These are phyloP conservation scores for Donacobius atricapilla DNA, from an alignment of 2,113 vertebrate species.

Conservation along the genomic window DNA sequence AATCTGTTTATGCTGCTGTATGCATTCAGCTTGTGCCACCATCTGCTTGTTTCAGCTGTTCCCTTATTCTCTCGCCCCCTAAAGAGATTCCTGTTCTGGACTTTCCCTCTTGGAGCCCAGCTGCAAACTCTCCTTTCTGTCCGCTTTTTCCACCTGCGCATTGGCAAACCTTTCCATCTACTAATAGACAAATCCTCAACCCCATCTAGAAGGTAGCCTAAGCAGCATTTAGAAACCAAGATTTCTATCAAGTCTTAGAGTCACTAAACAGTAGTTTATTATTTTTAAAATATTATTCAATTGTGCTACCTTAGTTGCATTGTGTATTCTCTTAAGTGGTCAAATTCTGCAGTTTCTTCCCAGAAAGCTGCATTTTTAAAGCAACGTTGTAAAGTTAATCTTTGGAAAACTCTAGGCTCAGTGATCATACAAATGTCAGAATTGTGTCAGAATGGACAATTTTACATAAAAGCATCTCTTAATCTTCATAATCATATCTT, in stretches of 20 bases:
- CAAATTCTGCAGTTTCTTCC: not conserved
- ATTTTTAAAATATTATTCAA: rapidly evolving
- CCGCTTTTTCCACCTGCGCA: not conserved
- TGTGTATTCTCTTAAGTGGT: not conserved
- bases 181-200: not conserved
- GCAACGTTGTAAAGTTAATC: not conserved
- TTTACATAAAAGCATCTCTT: not conserved
- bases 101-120: not conserved
- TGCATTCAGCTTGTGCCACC: not conserved
- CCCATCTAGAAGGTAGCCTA: rapidly evolving
- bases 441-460: not conserved
- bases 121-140: not conserved
- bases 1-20: not conserved
- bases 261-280: not conserved
- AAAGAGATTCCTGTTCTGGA: not conserved
- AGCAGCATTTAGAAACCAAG: not conserved
- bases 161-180: not conserved
- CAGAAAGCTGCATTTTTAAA: not conserved
- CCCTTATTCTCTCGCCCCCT: not conserved
- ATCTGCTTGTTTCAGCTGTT: not conserved
- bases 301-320: not conserved
- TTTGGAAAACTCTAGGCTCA: not conserved
- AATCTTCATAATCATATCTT: not conserved
- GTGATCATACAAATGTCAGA: not conserved
- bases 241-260: not conserved